Base-by-base conservation (phyloP, 2,888 invertebrate genomes). In the Cantharis rustica region DNA sequence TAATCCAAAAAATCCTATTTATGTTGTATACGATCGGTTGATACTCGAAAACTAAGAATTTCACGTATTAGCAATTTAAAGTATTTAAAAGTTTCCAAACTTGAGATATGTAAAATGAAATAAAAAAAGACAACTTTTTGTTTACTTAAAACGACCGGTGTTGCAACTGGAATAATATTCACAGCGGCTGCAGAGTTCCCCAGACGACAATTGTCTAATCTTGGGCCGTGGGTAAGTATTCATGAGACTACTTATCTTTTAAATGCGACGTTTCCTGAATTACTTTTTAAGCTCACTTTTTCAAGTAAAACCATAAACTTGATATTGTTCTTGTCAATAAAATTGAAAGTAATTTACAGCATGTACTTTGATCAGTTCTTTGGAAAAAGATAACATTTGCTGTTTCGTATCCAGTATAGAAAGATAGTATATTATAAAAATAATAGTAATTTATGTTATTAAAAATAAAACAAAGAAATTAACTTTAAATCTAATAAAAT, bases 121-220 rank as follows among this genome's bases (percentile, higher is more conserved):
- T 66, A 17, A 66, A 66, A 66, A 66, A 66, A 66, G 16, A 66
- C 16, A 66, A 72, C 61, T 72, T 72, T 72, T 80, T 83, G 82
- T 84, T 84, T 83, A 84, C 83, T 82, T 83, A 81, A 79, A 73
- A 71, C 74, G 77, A 71, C 77, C 79, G 72, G 78, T 75, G 77
- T 64, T 73, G 75, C 71, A 79, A 74, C 79, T 78, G 79, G 83
- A 83, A 83, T 83, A 84, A 81, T 81, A 82, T 84, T 83, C 82
- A 82, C 78, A 81, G 82, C 77, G 81, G 81, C 82, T 82, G 81
- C 80, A 81, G 84, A 76, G 82, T 83, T 84, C 85, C 84, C 84
- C 75, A 72, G 84, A 78, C 81, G 81, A 79, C 83, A 81, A 84
- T 84, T 80, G 81, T 80, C 80, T 83, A 84, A 84, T 85, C 84